These are phyloP conservation scores for Aporophyla lueneburgensis DNA, from an alignment of 2,888 invertebrate species.

Conservation along the genomic window DNA sequence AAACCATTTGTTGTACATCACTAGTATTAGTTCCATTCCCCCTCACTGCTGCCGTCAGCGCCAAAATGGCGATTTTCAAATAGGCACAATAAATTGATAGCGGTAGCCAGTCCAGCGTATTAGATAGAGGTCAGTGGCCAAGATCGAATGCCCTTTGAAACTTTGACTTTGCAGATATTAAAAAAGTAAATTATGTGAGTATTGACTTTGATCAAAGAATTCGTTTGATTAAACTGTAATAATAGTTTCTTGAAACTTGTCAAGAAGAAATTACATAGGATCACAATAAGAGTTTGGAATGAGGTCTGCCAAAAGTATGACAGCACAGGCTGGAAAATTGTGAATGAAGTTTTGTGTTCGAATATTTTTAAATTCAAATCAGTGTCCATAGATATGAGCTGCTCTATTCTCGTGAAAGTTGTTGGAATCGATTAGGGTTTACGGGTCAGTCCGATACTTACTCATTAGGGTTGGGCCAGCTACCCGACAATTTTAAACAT, in stretches of 20 bases:
- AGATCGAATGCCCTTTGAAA: constrained; percentile 24
- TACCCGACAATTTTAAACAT: constrained; percentile 42
- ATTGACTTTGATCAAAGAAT: not conserved
- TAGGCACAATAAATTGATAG: no score
- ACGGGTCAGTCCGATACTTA: constrained; percentile 57
- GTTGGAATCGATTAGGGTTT: constrained; percentile 57
- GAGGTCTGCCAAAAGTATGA: not conserved
- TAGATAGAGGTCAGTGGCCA: no score
- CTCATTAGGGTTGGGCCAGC: constrained; percentile 58
- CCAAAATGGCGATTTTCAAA: no score
- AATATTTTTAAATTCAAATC: constrained; percentile 42
- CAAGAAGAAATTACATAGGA: not conserved
- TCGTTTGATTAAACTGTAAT: not conserved
- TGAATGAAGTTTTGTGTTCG: constrained; percentile 14
- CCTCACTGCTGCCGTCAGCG: no score
- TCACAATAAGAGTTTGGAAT: constrained; percentile 1
- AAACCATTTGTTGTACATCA: no score
- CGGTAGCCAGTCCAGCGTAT: no score
- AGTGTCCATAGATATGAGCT: constrained; percentile 18
- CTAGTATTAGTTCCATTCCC: no score
- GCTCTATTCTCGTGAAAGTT: constrained; percentile 40
- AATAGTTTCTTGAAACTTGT: not conserved
- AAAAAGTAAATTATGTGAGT: not conserved
- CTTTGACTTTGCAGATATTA: not conserved
- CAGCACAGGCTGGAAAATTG: constrained; percentile 1